A percentile compares a stretch with the other conserved stretches of the same genome.
Evolutionary conservation across 1,140 invertebrate genomes (phyloP).

Genomic region (Agrypnia vestita): DNA sequence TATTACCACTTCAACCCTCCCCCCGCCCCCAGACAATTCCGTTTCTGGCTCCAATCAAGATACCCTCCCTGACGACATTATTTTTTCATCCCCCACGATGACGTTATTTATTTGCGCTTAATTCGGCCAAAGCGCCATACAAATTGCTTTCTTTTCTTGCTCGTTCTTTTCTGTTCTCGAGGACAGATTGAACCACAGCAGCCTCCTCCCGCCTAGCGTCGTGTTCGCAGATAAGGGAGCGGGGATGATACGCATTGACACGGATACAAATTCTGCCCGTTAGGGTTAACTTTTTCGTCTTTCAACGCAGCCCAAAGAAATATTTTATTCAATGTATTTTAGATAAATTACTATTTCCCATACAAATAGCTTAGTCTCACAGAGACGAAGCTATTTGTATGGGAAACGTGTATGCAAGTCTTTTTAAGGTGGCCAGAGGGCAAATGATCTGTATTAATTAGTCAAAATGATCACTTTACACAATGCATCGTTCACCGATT

Average conservation of each 20-base stretch:
- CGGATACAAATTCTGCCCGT: no score
- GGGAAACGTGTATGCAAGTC: no score
- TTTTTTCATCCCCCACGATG: conserved; percentile 56
- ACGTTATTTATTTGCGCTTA: conserved; percentile 61
- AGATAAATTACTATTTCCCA: no score
- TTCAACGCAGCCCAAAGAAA: no score
- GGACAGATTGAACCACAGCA: conserved; percentile 12
- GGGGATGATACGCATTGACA: conserved; percentile 9
- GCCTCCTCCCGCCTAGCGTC: not conserved
- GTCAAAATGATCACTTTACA: no score
- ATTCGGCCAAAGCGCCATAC: conserved; percentile 59
- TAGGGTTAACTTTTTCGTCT: no score
- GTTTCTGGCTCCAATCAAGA: conserved; percentile 52
- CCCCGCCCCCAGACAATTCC: not conserved
- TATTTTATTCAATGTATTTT: no score
- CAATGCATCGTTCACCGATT: no score
- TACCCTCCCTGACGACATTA: conserved; percentile 58
- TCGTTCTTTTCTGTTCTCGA: conserved; percentile 16
- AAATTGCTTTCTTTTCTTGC: conserved; percentile 60
- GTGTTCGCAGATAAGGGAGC: not conserved
- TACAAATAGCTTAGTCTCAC: no score
- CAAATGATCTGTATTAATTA: no score
- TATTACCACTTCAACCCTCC: conserved; percentile 21
- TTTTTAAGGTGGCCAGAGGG: no score
- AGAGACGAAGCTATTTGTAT: no score